Evolutionary conservation across 2,888 invertebrate species (phyloP).

Genomic region (Aphidoletes aphidimyza): DNA sequence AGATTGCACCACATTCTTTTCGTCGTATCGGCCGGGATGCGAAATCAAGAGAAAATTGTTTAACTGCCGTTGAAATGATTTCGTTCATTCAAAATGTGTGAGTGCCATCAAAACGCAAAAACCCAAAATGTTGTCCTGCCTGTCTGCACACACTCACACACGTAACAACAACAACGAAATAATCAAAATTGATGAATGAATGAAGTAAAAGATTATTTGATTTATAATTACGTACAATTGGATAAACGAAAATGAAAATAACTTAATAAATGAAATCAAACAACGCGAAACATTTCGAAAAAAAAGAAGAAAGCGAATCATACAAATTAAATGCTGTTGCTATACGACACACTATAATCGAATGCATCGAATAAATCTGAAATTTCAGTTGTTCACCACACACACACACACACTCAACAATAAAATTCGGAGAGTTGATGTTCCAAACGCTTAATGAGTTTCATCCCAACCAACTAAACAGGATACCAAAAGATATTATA

Average conservation of each 20-base stretch:
- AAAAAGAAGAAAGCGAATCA: no score
- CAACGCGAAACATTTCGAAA: background rate
- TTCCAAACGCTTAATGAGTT: slow-evolving; percentile 21
- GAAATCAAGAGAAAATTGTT: slow-evolving; percentile 23
- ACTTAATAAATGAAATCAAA: slow-evolving; percentile 46
- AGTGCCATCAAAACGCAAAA: no score
- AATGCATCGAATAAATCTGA: no score
- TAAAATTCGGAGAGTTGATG: background rate
- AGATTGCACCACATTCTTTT: background rate
- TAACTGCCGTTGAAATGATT: slow-evolving; percentile 30
- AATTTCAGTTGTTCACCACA: no score
- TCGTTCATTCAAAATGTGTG: background rate
- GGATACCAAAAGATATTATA: background rate
- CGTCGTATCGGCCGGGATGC: background rate
- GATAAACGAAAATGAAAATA: slow-evolving; percentile 22
- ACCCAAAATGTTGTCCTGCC: background rate
- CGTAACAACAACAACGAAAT: background rate
- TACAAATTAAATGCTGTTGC: no score
- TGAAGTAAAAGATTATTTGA: slow-evolving; percentile 37
- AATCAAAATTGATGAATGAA: slow-evolving; percentile 53
- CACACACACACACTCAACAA: background rate
- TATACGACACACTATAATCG: no score
- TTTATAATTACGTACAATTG: slow-evolving; percentile 52
- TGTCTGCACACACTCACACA: background rate
- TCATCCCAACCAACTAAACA: background rate